Evolutionary conservation across 2,113 vertebrate genomes (phyloP).

Genomic region (Tinamus guttatus): DNA sequence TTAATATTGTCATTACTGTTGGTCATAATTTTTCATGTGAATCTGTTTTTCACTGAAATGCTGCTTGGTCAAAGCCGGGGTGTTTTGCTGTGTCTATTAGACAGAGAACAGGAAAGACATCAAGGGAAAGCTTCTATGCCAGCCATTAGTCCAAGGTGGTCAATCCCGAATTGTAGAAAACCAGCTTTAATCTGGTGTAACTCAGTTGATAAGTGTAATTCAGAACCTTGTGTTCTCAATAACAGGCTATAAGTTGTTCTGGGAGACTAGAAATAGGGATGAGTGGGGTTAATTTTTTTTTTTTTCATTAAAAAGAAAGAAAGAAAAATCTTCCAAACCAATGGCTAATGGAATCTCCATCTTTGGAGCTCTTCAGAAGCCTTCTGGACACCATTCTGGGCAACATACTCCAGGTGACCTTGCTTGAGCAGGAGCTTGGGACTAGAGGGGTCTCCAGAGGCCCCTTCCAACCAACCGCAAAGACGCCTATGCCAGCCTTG

Average conservation of each 20-base stretch:
- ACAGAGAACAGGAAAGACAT: not conserved
- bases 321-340: not conserved
- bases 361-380: too few species aligned
- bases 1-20: not conserved
- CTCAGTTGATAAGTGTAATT: not conserved
- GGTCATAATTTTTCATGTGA: not conserved
- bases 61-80: not conserved
- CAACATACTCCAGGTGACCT: too few species aligned
- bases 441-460: too few species aligned
- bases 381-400: too few species aligned
- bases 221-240: not conserved
- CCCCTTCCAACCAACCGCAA: not conserved
- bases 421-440: too few species aligned
- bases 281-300: too few species aligned
- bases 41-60: not conserved
- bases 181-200: not conserved
- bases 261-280: fast-evolving
- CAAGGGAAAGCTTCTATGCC: not conserved
- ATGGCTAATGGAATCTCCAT: not conserved
- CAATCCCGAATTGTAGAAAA: not conserved
- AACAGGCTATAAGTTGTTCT: not conserved
- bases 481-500: not conserved
- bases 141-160: not conserved
- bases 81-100: not conserved
- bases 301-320: not conserved